Evolutionary conservation across 2,888 invertebrate genomes (phyloP), one percentile per base, ranked within the genome.

Genomic region (Tenthredo scrophulariae): DNA sequence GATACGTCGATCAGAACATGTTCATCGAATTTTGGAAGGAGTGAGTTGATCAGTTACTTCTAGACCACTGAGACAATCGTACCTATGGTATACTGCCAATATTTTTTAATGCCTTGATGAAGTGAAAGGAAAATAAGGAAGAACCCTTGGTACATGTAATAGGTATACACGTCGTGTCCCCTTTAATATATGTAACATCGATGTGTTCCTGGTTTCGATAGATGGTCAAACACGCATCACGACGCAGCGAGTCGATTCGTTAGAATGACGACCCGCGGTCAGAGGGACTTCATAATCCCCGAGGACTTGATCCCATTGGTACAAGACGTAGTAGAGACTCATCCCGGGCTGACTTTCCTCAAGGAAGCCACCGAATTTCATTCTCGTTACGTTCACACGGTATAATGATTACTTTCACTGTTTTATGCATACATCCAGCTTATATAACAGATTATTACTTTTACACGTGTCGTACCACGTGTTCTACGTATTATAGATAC

Each of bases 351-450:
- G 88, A 97, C 97, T 87, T 99, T 99, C 95, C 96, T 99, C 85
- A 98, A 98, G 93, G 98, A 99, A 93, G 99, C 99, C 86, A 97
- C 98, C 0, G 99, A 99, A 94, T 99, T 99, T 94, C 99, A 99
- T 95, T 98, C 98, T 87, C 96, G 99, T 95, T 99, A 99, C 93
- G 98, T 99, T 89, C 98, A 99, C 94, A 99, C 99, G 93, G 99
- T 97, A 80, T 62, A 22, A 29, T 9, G 6, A 7, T 40, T 37
- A 74, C 18, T 40, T 33, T 37, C 1, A 46, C 46, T 40, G 5
- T 13, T 40, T 72, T 18, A 7, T 33, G 10, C n/a, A 29, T 37
- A 15, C 79, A 33, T 15, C 4, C 82, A 13, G 9, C 43, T 13
- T 9, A 43, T 13, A 46, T 46, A 46, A 13, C 46, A 13, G 62